phyloP scores from a whole-genome alignment of 1,140 invertebrate species.

The Drosophila takahashii region DNA sequence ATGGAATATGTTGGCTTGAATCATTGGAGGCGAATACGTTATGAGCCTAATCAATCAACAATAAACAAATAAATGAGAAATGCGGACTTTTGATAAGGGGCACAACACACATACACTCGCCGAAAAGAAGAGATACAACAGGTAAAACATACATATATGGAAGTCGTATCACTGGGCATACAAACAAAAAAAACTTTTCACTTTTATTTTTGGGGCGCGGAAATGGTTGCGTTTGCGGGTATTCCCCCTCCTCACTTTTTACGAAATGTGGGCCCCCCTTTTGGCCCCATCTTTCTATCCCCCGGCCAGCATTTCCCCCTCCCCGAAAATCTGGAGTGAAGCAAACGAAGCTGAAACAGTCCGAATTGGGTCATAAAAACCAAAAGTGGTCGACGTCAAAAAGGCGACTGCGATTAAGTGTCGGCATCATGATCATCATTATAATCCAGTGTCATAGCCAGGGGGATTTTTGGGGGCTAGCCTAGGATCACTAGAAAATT shows the following conservation, averaged over 20 bases:
- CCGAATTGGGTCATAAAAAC: slow-evolving; percentile 49
- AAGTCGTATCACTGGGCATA: slow-evolving; percentile 34
- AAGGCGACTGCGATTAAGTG: slow-evolving; percentile 20
- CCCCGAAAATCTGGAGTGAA: slow-evolving; percentile 10
- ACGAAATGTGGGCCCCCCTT: slow-evolving; percentile 26
- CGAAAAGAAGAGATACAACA: neutral
- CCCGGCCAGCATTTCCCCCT: slow-evolving; percentile 9
- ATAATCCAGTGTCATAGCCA: slow-evolving; percentile 6
- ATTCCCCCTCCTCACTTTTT: slow-evolving; percentile 4
- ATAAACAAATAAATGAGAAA: slow-evolving; percentile 66
- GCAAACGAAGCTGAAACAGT: slow-evolving; percentile 33
- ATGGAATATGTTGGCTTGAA: slow-evolving; percentile 7
- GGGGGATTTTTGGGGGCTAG: neutral
- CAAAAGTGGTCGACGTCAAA: slow-evolving; percentile 23
- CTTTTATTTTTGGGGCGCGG: slow-evolving; percentile 76
- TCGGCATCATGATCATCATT: slow-evolving; percentile 12
- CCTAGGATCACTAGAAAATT: neutral
- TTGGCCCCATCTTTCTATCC: neutral
- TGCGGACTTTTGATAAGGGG: slow-evolving; percentile 62
- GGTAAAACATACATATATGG: slow-evolving; percentile 1
- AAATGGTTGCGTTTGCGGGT: slow-evolving; percentile 50
- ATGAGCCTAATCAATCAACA: slow-evolving; percentile 60
- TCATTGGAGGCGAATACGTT: slow-evolving; percentile 6
- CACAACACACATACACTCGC: slow-evolving; percentile 4
- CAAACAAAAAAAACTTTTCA: slow-evolving; percentile 61